Conservation (phyloP, 1,140 invertebrate genomes). For the Leptinotarsa texana region DNA sequence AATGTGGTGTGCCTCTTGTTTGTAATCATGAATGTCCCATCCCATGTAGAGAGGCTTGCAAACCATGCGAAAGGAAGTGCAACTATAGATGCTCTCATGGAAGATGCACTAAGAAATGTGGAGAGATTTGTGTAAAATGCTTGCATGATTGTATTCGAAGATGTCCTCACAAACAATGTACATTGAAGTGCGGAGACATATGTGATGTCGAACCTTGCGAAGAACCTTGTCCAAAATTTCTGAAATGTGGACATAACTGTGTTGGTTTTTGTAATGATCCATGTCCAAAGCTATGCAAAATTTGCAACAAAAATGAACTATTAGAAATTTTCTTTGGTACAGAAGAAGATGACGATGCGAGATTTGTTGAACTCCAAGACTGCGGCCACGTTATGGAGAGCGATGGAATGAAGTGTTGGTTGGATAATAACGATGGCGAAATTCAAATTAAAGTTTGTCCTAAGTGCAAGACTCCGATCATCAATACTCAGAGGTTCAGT, state of each 20-base stretch:
- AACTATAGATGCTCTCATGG: constrained; percentile 63
- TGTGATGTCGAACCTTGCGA: constrained; percentile 57
- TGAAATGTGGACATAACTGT: constrained; percentile 65
- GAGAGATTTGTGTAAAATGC: constrained; percentile 60
- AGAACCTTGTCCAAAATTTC: constrained; percentile 43
- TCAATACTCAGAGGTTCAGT: constrained; percentile 64
- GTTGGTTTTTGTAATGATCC: constrained; percentile 72
- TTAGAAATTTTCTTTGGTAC: constrained; percentile 62
- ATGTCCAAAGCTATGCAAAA: constrained; percentile 60
- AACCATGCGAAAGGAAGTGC: constrained; percentile 65
- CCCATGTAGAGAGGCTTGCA: constrained; percentile 64
- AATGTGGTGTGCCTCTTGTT: constrained; percentile 63
- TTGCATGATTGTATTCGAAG: constrained; percentile 56
- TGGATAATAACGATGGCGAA: constrained; percentile 53
- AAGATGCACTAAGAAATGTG: constrained; percentile 62
- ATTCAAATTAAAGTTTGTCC: constrained; percentile 59
- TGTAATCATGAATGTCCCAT: constrained; percentile 70
- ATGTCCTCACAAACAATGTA: constrained; percentile 58
- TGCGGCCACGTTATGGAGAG: constrained; percentile 67
- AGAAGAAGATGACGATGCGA: constrained; percentile 61
- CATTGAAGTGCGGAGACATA: constrained; percentile 59
- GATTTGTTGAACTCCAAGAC: constrained; percentile 66
- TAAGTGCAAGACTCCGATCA: constrained; percentile 65
- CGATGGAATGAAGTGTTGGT: constrained; percentile 61
- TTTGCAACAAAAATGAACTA: constrained; percentile 59